These are phyloP conservation scores for Drosophila eugracilis DNA, from an alignment of 1,140 invertebrate genomes.

Conservation along the genomic window DNA sequence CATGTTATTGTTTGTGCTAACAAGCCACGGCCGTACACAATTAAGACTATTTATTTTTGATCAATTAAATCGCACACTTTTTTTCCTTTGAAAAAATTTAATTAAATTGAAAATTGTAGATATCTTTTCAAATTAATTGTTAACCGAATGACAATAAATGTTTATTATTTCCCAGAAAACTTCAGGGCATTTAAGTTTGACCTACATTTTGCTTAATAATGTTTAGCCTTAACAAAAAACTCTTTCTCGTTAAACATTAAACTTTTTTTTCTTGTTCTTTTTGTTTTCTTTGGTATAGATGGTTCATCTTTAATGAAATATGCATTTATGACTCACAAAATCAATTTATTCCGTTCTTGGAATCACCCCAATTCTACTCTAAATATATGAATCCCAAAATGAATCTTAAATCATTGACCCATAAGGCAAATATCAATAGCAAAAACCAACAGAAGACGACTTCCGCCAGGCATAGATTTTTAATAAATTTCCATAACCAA, in stretches of 20 bases:
- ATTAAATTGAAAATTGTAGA: conserved; percentile 29
- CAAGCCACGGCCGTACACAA: conserved; percentile 29
- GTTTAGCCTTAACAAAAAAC: no score
- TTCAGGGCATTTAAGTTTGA: no score
- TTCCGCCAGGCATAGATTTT: conserved; percentile 68
- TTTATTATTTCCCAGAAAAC: neutral
- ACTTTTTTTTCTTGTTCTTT: neutral
- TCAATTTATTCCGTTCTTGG: conserved; percentile 1
- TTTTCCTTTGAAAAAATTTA: conserved; percentile 12
- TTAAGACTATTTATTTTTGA: conserved; percentile 43
- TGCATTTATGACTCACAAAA: neutral
- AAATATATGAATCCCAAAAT: conserved; percentile 18
- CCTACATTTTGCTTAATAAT: no score
- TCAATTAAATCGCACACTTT: conserved; percentile 28
- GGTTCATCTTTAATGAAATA: no score
- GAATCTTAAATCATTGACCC: conserved; percentile 39
- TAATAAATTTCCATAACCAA: conserved; percentile 67
- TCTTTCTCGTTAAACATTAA: neutral
- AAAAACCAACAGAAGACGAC: conserved; percentile 45
- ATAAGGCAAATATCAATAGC: conserved; percentile 39
- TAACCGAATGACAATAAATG: neutral
- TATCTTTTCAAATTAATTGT: conserved; percentile 9
- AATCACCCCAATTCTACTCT: no score
- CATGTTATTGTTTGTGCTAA: conserved; percentile 39
- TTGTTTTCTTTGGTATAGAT: neutral